A percentile compares a stretch with the other conserved stretches of the same genome.
phyloP scores from a whole-genome alignment of 1,140 invertebrate species.

The Helicorthomorpha holstii region DNA sequence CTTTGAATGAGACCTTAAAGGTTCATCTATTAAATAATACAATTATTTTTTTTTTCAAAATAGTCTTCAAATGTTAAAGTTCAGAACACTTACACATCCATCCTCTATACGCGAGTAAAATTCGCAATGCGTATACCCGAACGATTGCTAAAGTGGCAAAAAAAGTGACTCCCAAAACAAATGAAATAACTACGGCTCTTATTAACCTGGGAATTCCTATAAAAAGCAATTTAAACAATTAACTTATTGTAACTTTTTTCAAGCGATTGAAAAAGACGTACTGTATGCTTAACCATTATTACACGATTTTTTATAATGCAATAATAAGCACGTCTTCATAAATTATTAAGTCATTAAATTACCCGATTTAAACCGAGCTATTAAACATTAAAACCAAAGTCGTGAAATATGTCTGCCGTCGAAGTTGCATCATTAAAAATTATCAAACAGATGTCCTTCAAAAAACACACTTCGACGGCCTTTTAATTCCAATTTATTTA shows the following conservation, averaged over 20 bases:
- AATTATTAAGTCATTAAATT: too few relatives aligned
- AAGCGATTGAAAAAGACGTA: too few relatives aligned
- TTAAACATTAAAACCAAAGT: too few relatives aligned
- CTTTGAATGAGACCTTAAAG: slow-evolving; percentile 21
- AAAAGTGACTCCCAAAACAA: slow-evolving; percentile 21
- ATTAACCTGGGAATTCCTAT: slow-evolving; percentile 23
- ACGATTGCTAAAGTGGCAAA: slow-evolving; percentile 26
- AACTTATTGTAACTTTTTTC: slow-evolving; percentile 4
- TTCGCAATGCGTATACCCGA: slow-evolving; percentile 23
- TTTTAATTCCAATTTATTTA: too few relatives aligned
- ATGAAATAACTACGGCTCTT: slow-evolving; percentile 18
- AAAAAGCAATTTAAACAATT: slow-evolving; percentile 10
- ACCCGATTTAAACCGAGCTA: too few relatives aligned
- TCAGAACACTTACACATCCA: slow-evolving; percentile 26
- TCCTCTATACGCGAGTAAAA: slow-evolving; percentile 27
- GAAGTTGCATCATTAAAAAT: too few relatives aligned
- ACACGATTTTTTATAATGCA: too few relatives aligned
- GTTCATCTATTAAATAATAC: slow-evolving; percentile 22
- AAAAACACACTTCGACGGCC: too few relatives aligned
- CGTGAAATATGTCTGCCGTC: too few relatives aligned
- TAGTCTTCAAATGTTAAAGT: not conserved
- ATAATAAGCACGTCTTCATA: too few relatives aligned
- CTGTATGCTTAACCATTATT: too few relatives aligned
- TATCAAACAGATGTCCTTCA: too few relatives aligned
- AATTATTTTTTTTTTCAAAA: not conserved